A percentile compares a stretch with the other conserved stretches of the same genome.
These are phyloP conservation scores for Gymnoscopelus microlampas DNA, from an alignment of 2,797 vertebrate species.

Conservation along the genomic window DNA sequence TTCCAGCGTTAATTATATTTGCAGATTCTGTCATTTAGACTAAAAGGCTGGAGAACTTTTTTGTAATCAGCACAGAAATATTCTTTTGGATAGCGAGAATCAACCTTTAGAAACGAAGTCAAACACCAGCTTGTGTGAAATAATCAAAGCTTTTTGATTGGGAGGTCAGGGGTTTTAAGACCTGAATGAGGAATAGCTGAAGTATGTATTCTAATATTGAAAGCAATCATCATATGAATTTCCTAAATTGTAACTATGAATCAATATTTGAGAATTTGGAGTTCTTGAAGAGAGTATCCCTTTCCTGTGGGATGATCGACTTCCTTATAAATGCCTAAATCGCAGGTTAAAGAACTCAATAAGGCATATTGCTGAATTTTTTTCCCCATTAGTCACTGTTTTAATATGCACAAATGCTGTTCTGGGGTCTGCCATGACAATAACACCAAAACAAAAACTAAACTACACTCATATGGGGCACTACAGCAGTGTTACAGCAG, in stretches of 20 bases:
- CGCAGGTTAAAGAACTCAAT: too few relatives aligned
- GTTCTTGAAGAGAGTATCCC: neutral
- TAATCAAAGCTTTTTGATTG: constrained; percentile 57
- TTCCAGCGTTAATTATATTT: constrained; percentile 80
- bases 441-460: too few relatives aligned
- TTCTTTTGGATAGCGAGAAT: constrained; percentile 53
- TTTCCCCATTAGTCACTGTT: too few relatives aligned
- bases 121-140: constrained; percentile 38
- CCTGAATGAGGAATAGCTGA: constrained; percentile 48
- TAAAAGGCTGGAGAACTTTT: constrained; percentile 67
- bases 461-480: too few relatives aligned
- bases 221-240: constrained; percentile 15
- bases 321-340: too few relatives aligned
- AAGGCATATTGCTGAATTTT: too few relatives aligned
- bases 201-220: constrained; percentile 20
- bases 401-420: too few relatives aligned
- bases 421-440: too few relatives aligned
- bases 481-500: too few relatives aligned
- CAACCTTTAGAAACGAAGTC: constrained; percentile 54
- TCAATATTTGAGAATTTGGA: neutral
- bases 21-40: constrained; percentile 82
- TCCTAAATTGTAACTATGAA: constrained; percentile 22
- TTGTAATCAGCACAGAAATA: constrained; percentile 69
- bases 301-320: neutral
- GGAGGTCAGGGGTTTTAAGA: constrained; percentile 46